Evolutionary conservation across 1,140 invertebrate species (phyloP).

Genomic region (Musca vetustissima): DNA sequence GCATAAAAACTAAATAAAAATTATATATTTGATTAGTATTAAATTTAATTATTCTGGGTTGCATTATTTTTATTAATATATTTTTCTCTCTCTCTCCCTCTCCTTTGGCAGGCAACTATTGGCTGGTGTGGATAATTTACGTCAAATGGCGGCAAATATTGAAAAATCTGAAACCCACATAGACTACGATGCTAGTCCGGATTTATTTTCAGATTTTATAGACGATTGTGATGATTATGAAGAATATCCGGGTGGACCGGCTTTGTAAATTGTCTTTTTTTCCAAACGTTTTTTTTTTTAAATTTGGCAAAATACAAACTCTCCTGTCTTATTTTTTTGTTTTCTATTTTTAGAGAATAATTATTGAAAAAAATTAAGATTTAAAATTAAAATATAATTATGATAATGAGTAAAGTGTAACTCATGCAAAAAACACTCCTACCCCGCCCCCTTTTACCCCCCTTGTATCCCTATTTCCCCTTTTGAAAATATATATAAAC

Average conservation of each 20-base stretch:
- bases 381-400: not conserved
- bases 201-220: conserved; percentile 42
- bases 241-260: conserved; percentile 27
- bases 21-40: no score
- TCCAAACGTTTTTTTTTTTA: not conserved
- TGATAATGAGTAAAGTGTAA: not conserved
- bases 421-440: no score
- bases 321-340: no score
- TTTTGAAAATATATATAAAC: not conserved
- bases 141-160: conserved; percentile 58
- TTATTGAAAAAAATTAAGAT: not conserved
- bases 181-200: conserved; percentile 41
- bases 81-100: not conserved
- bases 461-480: no score
- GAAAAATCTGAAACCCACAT: conserved; percentile 35
- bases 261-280: conserved; percentile 31
- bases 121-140: conserved; percentile 67
- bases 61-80: no score
- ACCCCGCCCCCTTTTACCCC: no score
- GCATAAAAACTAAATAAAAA: no score
- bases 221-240: conserved; percentile 28
- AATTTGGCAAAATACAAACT: not conserved
- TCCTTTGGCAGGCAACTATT: conserved; percentile 62
- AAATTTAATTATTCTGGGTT: no score
- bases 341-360: no score